A percentile compares a stretch with the other conserved stretches of the same genome.
Evolutionary conservation across 2,113 vertebrate genomes (phyloP).

Genomic region (Scomber scombrus): DNA sequence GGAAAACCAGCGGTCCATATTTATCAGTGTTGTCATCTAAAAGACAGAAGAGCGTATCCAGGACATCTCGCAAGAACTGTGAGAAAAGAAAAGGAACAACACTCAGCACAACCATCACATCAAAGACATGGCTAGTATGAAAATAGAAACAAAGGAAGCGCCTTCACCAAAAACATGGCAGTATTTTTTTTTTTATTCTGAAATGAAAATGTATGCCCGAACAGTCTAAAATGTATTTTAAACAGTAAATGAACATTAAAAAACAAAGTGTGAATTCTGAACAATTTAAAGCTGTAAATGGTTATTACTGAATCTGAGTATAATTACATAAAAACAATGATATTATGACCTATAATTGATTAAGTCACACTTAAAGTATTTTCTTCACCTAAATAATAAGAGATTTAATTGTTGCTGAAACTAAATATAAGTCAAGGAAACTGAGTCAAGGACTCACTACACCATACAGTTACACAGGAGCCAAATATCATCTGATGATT

Average conservation of each 20-base stretch:
- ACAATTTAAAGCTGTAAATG: too few relatives aligned
- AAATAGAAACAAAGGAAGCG: conserved; percentile 64
- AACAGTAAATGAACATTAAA: not conserved
- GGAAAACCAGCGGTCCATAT: conserved; percentile 95
- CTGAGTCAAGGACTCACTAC: not conserved
- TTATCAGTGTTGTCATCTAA: conserved; percentile 98
- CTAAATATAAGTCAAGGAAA: conserved; percentile 1
- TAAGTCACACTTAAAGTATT: conserved; percentile 8
- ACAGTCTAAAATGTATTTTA: not conserved
- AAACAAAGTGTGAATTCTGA: not conserved
- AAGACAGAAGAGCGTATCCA: conserved; percentile 95
- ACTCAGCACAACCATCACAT: conserved; percentile 42
- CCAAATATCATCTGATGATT: conserved; percentile 9
- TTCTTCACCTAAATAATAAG: not conserved
- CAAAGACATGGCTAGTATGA: conserved; percentile 20
- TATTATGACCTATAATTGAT: not conserved
- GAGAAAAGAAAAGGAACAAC: conserved; percentile 51
- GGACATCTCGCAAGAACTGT: conserved; percentile 95
- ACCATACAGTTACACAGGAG: not conserved
- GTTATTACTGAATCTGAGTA: too few relatives aligned
- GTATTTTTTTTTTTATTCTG: not conserved
- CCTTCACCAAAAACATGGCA: conserved; percentile 21
- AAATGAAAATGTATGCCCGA: not conserved
- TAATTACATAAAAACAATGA: not conserved
- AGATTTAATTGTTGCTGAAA: not conserved